Conservation (phyloP, 2,113 vertebrate species). For the Pedionomus torquatus region DNA sequence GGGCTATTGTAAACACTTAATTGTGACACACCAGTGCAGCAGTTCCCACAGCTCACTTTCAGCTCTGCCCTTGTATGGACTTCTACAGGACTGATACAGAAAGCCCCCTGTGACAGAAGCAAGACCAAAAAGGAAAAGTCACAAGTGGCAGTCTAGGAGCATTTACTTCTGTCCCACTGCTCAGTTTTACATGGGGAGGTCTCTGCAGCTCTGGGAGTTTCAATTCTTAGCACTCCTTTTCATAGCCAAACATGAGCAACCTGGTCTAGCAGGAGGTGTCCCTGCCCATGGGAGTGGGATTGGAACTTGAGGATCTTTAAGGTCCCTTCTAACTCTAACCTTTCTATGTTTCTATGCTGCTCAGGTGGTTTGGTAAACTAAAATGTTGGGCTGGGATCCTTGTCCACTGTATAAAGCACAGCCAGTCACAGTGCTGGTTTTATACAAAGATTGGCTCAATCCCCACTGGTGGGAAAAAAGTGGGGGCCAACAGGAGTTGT, state of each 20-base stretch:
- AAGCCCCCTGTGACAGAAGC: not conserved
- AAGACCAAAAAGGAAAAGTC: not conserved
- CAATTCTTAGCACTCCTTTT: not conserved
- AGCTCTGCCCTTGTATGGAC: not conserved
- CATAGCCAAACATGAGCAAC: not conserved
- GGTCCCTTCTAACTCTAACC: too few species aligned
- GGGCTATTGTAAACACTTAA: not conserved
- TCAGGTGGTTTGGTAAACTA: not conserved
- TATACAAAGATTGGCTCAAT: not conserved
- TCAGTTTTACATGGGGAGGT: not conserved
- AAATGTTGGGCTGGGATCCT: fast-evolving
- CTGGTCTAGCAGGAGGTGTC: too few species aligned
- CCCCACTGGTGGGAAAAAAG: not conserved
- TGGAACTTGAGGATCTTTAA: too few species aligned
- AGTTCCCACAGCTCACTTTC: not conserved
- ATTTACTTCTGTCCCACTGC: not conserved
- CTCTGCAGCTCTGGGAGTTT: not conserved
- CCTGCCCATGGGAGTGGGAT: too few species aligned
- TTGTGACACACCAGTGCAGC: not conserved
- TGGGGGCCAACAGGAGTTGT: not conserved
- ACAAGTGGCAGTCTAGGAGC: not conserved
- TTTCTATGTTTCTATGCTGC: not conserved
- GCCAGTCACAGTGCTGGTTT: not conserved
- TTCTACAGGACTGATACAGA: not conserved
- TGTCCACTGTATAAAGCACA: not conserved